Conservation (phyloP, 1,140 invertebrate genomes). For the Eupeodes corollae region DNA sequence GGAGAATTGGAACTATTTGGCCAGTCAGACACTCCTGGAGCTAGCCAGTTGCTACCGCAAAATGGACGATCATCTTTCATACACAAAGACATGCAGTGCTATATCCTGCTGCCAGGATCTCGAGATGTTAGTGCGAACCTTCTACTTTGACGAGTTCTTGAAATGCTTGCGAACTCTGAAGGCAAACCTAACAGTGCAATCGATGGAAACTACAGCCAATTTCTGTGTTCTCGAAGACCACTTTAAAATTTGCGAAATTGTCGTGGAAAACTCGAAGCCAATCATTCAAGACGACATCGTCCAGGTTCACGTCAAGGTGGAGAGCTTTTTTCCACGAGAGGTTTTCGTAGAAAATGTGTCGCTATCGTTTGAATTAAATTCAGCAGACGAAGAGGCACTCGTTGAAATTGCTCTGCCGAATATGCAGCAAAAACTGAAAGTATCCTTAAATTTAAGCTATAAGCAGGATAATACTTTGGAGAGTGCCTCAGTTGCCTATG, state of each 20-base stretch:
- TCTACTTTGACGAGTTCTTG: constrained; percentile 65
- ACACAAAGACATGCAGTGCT: constrained; percentile 61
- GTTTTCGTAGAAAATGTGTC: constrained; percentile 42
- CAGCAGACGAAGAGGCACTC: constrained; percentile 10
- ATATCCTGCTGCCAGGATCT: constrained; percentile 63
- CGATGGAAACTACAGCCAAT: constrained; percentile 28
- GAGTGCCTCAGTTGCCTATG: constrained; percentile 51
- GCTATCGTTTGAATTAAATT: constrained; percentile 42
- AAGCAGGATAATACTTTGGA: constrained; percentile 67
- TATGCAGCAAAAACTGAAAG: constrained; percentile 17
- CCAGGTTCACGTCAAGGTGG: constrained; percentile 44
- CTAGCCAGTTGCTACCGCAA: constrained; percentile 75
- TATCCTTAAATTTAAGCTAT: constrained; percentile 55
- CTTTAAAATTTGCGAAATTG: constrained; percentile 25
- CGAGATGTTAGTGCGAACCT: constrained; percentile 58
- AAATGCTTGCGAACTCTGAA: constrained; percentile 49
- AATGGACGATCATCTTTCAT: constrained; percentile 59
- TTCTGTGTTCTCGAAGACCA: constrained; percentile 33
- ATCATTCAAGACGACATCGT: constrained; percentile 46
- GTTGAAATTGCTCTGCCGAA: constrained; percentile 3
- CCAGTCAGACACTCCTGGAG: constrained; percentile 68
- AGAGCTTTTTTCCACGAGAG: constrained; percentile 48
- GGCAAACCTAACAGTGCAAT: constrained; percentile 39
- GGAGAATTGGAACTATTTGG: constrained; percentile 75
- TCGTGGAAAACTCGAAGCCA: constrained; percentile 20